A percentile compares a stretch with the other conserved stretches of the same genome.
Conservation (phyloP, 2,888 invertebrate genomes). For the Galerucella pusilla region DNA sequence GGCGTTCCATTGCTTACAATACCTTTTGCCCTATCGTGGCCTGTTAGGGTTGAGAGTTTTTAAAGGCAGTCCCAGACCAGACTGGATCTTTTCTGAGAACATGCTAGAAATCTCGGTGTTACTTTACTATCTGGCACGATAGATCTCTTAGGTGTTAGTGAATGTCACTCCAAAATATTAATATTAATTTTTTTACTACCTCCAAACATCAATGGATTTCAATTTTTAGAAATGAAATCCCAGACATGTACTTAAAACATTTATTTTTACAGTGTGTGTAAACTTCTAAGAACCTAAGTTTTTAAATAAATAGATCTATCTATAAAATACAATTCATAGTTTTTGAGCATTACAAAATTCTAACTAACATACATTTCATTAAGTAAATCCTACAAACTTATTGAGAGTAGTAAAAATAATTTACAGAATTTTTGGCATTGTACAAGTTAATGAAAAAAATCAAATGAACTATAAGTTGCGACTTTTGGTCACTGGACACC, state of each 20-base stretch:
- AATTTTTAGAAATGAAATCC: not conserved
- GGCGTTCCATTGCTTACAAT: too few species aligned
- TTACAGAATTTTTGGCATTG: conserved; percentile 61
- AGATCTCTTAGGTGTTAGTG: too few species aligned
- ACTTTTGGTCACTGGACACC: conserved; percentile 57
- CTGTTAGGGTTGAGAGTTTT: too few species aligned
- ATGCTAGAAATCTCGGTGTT: too few species aligned
- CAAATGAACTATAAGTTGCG: conserved; percentile 54
- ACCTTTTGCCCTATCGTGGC: too few species aligned
- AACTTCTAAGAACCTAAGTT: conserved; percentile 25
- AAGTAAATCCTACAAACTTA: conserved; percentile 42
- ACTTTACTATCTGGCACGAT: too few species aligned
- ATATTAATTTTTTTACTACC: too few species aligned
- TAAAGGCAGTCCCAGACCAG: too few species aligned
- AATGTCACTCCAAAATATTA: too few species aligned
- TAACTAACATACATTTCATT: conserved; percentile 47
- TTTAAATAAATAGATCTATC: conserved; percentile 50
- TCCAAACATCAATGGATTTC: too few species aligned
- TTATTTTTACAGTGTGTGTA: conserved; percentile 37
- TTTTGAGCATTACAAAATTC: conserved; percentile 53
- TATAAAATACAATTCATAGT: conserved; percentile 51
- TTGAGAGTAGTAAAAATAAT: conserved; percentile 52
- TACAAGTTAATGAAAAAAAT: conserved; percentile 48
- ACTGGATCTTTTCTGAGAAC: too few species aligned
- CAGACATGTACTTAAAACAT: conserved; percentile 22